Conservation (phyloP, 2,113 vertebrate genomes). For the Corythoichthys intestinalis region DNA sequence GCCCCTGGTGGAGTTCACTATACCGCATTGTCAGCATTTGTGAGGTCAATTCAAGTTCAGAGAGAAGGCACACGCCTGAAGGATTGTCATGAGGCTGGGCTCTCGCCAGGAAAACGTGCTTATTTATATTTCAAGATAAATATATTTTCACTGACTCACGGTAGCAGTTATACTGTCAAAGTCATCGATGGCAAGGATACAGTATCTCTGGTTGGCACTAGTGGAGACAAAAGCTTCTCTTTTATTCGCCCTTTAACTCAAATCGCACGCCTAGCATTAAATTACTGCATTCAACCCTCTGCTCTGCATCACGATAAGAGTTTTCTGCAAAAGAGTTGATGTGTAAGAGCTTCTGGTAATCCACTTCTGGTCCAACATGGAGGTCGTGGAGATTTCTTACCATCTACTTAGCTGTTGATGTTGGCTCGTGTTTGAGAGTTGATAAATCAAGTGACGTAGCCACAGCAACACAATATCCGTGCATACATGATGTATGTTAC, state of each 20-base stretch:
- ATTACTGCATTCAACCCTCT: slow-evolving; percentile 10
- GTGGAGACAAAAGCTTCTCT: not conserved
- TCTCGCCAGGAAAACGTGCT: not conserved
- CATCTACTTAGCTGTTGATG: not conserved
- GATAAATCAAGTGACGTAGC: slow-evolving; percentile 16
- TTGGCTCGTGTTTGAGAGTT: slow-evolving; percentile 12
- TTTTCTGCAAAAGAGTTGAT: slow-evolving; percentile 22
- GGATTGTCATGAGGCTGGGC: not conserved
- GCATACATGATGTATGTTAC: too few species aligned
- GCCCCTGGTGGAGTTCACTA: not conserved
- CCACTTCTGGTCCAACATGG: slow-evolving; percentile 8
- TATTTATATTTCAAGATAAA: slow-evolving; percentile 9
- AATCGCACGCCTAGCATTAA: not conserved
- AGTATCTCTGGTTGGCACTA: slow-evolving; percentile 2
- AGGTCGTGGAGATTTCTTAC: slow-evolving; percentile 10
- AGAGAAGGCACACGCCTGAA: not conserved
- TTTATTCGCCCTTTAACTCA: not conserved
- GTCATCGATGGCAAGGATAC: not conserved
- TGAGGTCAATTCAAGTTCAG: not conserved
- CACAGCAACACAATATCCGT: not conserved
- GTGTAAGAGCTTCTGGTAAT: slow-evolving; percentile 23
- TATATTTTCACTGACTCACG: not conserved
- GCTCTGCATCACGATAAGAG: slow-evolving; percentile 15
- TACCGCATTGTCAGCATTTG: not conserved
- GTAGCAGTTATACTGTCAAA: not conserved